Evolutionary conservation across 2,888 invertebrate genomes (phyloP).

Genomic region (Dolichomitus sp.): DNA sequence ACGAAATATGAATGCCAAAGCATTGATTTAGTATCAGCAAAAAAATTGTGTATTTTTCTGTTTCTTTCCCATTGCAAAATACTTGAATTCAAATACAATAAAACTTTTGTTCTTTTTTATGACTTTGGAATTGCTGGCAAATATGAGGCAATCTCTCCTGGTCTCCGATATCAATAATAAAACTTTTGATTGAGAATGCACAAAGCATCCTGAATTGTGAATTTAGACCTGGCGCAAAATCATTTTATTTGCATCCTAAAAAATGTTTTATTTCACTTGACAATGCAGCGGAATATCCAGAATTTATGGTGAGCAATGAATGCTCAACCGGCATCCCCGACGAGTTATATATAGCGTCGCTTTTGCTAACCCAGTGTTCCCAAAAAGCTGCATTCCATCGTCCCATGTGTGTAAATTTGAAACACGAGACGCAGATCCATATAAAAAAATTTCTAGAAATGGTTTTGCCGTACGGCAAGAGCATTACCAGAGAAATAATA

Average conservation of each 20-base stretch:
- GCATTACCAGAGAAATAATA: constrained; percentile 85
- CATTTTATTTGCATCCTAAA: constrained; percentile 33
- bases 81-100: too few relatives aligned
- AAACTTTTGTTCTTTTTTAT: too few relatives aligned
- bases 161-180: too few relatives aligned
- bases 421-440: constrained; percentile 87
- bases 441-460: constrained; percentile 88
- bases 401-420: constrained; percentile 88
- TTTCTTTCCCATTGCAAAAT: too few relatives aligned
- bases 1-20: too few relatives aligned
- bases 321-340: constrained; percentile 81
- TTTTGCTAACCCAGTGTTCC: constrained; percentile 87
- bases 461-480: constrained; percentile 86
- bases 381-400: constrained; percentile 87
- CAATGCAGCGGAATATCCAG: constrained; percentile 85
- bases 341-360: constrained; percentile 86
- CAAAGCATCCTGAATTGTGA: too few relatives aligned
- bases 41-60: too few relatives aligned
- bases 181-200: too few relatives aligned
- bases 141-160: too few relatives aligned
- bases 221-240: too few relatives aligned
- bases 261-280: neutral
- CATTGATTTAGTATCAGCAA: too few relatives aligned
- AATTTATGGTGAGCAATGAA: constrained; percentile 83
- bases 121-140: too few relatives aligned